Conservation (phyloP, 2,113 vertebrate species). For the Mirounga angustirostris region DNA sequence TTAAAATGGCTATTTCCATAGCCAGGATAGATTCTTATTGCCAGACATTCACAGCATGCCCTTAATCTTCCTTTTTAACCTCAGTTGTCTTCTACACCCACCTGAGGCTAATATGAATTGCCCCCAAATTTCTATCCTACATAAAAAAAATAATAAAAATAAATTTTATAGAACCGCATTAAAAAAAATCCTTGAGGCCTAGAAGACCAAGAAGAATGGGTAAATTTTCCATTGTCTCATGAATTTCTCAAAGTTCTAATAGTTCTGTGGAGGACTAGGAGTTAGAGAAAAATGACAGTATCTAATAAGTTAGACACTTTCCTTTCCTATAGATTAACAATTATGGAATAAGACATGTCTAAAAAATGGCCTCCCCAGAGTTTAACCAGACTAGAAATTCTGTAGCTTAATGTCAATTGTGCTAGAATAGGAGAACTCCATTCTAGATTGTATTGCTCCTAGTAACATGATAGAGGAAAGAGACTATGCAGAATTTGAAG, state of each 20-base stretch:
- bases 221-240: not conserved
- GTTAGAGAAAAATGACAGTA: not conserved
- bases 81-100: not conserved
- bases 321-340: not conserved
- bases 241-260: not conserved
- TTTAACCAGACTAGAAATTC: not conserved
- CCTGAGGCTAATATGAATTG: not conserved
- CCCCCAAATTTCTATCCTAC: not conserved
- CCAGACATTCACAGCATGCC: not conserved
- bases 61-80: constrained; percentile 3
- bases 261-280: not conserved
- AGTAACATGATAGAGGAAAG: not conserved
- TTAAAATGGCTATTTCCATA: not conserved
- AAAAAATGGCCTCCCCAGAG: not conserved
- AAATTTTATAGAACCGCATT: not conserved
- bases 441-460: not conserved
- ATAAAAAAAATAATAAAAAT: not conserved
- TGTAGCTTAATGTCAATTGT: not conserved
- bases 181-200: not conserved
- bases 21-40: not conserved
- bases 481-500: not conserved
- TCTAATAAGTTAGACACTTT: not conserved
- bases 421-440: not conserved
- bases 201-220: not conserved
- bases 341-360: not conserved